A percentile compares a stretch with the other conserved stretches of the same genome.
Conservation (phyloP, 2,888 invertebrate genomes). For the Hyles lineata region DNA sequence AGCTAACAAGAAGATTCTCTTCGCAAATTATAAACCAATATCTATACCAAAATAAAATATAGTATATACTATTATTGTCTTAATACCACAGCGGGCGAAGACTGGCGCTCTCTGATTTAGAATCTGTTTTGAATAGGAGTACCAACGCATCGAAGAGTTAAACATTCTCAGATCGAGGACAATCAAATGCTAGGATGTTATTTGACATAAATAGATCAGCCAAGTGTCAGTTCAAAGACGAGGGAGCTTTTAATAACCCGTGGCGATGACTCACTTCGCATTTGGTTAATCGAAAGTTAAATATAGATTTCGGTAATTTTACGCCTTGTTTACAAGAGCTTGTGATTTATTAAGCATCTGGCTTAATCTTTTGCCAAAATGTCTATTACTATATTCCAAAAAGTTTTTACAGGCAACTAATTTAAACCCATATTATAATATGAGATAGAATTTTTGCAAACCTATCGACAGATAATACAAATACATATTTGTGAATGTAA, state of each 20-base stretch:
- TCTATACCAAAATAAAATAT: too few relatives aligned
- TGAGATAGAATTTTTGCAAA: background rate
- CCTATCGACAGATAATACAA: too few relatives aligned
- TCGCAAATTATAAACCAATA: too few relatives aligned
- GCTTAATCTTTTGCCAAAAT: background rate
- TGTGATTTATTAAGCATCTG: constrained; percentile 34
- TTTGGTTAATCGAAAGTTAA: constrained; percentile 79
- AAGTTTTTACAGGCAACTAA: background rate
- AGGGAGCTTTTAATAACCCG: constrained; percentile 68
- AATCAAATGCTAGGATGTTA: constrained; percentile 49
- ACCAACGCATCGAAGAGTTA: background rate
- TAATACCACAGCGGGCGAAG: background rate
- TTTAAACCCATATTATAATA: background rate
- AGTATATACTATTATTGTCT: too few relatives aligned
- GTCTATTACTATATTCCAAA: background rate
- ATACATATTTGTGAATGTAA: too few relatives aligned
- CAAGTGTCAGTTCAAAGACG: constrained; percentile 70
- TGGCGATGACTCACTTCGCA: constrained; percentile 71
- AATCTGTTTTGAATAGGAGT: background rate
- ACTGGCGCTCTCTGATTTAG: background rate
- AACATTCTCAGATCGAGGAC: constrained; percentile 36
- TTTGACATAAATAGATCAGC: constrained; percentile 63
- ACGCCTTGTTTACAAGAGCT: constrained; percentile 48
- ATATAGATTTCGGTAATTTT: constrained; percentile 58
- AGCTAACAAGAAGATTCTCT: too few relatives aligned